Evolutionary conservation across 2,113 vertebrate genomes (phyloP).

Genomic region (Mormyrus iriodes): DNA sequence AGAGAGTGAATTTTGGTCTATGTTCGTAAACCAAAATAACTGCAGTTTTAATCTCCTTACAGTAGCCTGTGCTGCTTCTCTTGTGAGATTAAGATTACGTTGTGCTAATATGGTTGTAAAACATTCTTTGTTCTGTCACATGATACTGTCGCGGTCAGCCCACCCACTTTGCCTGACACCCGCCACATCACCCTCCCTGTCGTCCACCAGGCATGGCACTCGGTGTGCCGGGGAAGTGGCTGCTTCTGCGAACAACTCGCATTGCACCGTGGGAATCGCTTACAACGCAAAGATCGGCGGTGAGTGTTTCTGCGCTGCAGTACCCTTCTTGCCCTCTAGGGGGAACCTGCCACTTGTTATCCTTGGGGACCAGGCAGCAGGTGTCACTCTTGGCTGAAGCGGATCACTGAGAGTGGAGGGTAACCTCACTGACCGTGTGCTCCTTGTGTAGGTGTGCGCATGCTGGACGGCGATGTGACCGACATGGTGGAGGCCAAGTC

Average conservation of each 20-base stretch:
- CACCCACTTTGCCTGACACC: not conserved
- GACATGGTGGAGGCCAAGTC: slow-evolving; percentile 99
- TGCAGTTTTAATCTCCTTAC: not conserved
- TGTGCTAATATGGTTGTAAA: not conserved
- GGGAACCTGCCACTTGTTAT: not conserved
- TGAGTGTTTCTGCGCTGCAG: slow-evolving; percentile 47
- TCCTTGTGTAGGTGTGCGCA: slow-evolving; percentile 75
- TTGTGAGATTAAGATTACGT: not conserved
- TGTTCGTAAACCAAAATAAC: not conserved
- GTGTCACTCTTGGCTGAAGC: not conserved
- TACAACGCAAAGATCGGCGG: slow-evolving; percentile 97
- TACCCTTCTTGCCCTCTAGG: not conserved
- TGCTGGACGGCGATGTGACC: slow-evolving; percentile 96
- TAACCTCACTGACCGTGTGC: not conserved
- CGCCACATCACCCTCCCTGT: slow-evolving; percentile 13
- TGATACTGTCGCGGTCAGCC: not conserved
- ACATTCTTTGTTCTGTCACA: not conserved
- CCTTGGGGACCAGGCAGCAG: not conserved
- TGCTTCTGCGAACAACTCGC: slow-evolving; percentile 93
- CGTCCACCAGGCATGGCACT: slow-evolving; percentile 86
- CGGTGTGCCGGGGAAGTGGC: slow-evolving; percentile 97
- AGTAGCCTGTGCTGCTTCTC: not conserved
- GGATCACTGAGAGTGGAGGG: not conserved
- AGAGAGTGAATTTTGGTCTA: not conserved
- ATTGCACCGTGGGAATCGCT: slow-evolving; percentile 94